Percentiles rank a stretch among this genome's conserved stretches.
Evolutionary conservation across 2,113 vertebrate genomes (phyloP).

Genomic region (Aix galericulata): DNA sequence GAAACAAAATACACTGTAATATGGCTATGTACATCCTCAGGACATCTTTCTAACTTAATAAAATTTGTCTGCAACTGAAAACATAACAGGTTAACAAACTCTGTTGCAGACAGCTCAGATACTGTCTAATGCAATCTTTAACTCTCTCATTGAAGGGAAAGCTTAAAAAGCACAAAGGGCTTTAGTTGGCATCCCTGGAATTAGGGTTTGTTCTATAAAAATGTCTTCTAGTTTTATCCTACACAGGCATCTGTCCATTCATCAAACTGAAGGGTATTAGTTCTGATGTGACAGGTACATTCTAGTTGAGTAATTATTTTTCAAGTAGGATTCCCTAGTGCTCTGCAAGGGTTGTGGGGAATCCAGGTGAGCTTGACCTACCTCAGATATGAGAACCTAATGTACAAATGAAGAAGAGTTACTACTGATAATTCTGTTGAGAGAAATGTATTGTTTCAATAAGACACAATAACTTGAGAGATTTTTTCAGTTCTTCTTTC

Average conservation of each 20-base stretch:
- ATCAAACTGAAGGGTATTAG: background rate
- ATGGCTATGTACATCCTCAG: background rate
- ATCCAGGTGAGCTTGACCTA: background rate
- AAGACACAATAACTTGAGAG: background rate
- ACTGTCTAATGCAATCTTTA: background rate
- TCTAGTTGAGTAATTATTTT: background rate
- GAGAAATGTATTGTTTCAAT: background rate
- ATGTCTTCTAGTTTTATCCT: background rate
- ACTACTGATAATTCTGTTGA: background rate
- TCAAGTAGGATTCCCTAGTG: background rate
- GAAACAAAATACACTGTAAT: background rate
- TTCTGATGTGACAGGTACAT: background rate
- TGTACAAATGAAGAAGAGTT: background rate
- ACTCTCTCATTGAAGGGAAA: background rate
- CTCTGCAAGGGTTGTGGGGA: background rate
- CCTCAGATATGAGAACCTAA: background rate
- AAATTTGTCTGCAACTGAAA: background rate
- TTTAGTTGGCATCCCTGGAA: background rate
- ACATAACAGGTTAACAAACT: background rate
- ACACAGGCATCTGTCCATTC: background rate
- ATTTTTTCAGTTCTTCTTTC: background rate
- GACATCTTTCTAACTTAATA: background rate
- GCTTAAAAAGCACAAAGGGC: rapidly evolving
- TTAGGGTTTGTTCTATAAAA: background rate
- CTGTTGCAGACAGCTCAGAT: background rate